A percentile compares a stretch with the other conserved stretches of the same genome.
Conservation (phyloP, 30 jellyfish, hydroid and myxozoan species). For the Mastigias papua region DNA sequence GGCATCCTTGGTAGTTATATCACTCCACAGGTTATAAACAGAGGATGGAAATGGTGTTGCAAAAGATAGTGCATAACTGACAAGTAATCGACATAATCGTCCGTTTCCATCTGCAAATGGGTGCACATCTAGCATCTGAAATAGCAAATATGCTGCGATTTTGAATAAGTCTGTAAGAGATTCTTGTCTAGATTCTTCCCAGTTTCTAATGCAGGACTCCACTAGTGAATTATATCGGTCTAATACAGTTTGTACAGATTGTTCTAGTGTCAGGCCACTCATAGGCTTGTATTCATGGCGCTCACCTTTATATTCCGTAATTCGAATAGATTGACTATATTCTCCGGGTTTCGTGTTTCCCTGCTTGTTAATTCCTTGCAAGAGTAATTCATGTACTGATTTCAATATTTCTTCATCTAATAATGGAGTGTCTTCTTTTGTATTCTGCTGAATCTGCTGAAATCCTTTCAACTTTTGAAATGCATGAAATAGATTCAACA, state of each 20-base stretch:
- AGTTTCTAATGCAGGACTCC: neutral
- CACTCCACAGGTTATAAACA: conserved; percentile 26
- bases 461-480: neutral
- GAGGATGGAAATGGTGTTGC: conserved; percentile 51
- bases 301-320: conserved; percentile 34
- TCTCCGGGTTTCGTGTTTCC: conserved; percentile 17
- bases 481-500: neutral
- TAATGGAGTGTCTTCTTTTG: neutral
- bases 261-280: neutral
- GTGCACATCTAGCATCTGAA: conserved; percentile 46
- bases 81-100: conserved; percentile 47
- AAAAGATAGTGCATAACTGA: conserved; percentile 13
- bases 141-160: conserved; percentile 30
- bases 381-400: neutral
- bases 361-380: neutral
- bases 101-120: conserved; percentile 69
- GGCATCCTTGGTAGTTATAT: neutral
- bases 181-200: neutral
- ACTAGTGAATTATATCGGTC: conserved; percentile 39
- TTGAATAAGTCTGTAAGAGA: conserved; percentile 7
- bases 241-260: neutral
- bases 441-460: neutral
- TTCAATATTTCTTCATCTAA: conserved; percentile 12
- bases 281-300: neutral
- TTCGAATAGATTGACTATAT: conserved; percentile 6